Base-by-base conservation (phyloP, 2,888 invertebrate genomes). In the Acleris cristana region DNA sequence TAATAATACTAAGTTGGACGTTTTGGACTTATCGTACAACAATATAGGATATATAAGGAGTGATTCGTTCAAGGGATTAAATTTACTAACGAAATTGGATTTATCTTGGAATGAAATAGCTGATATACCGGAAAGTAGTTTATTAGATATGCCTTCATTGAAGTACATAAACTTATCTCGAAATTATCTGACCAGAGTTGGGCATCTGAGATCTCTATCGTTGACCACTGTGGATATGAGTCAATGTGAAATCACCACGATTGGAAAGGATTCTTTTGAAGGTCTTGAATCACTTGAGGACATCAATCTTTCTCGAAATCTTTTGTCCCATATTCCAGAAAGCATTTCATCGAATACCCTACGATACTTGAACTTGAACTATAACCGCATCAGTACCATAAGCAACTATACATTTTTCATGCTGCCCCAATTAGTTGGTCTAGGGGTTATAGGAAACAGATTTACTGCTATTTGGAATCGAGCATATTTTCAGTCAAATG, bases 361-460 rank as follows among this genome's bases (percentile, higher is more conserved):
- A 48, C 93, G 93, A 74, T 92, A 87, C 71, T 83, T 96, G 34
- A 95, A 95, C 72, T 78, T 95, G 12, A 94, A 94, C 75, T 90
- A 89, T 69, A 95, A 94, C 76, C 93, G 95, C 77, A 89, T 97
- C 44, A 94, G 93, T 34, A 85, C 88, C 23, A 80, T 96, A 18
- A 93, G 91, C 59, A 96, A 96, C 74, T 86, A 85, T 23, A 95
- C 95, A 0, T 96, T 96, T 74, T 87, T 86, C 21, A 92, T 93
- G 76, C 87, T 96, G 69, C 94, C 94, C 0, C 93, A 94, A 53
- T 82, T 97, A 63, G 91, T 92, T 16, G 90, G 88, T 30, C 78
- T 97, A 18, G 94, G 94, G 72, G 88, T 96, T n/a, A 93, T 95
- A 69, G 96, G 96, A 45, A 96, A 97, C 80, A 93, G 96, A 67